These are phyloP conservation scores for Pocota personata DNA, from an alignment of 2,888 invertebrate species.

Conservation along the genomic window DNA sequence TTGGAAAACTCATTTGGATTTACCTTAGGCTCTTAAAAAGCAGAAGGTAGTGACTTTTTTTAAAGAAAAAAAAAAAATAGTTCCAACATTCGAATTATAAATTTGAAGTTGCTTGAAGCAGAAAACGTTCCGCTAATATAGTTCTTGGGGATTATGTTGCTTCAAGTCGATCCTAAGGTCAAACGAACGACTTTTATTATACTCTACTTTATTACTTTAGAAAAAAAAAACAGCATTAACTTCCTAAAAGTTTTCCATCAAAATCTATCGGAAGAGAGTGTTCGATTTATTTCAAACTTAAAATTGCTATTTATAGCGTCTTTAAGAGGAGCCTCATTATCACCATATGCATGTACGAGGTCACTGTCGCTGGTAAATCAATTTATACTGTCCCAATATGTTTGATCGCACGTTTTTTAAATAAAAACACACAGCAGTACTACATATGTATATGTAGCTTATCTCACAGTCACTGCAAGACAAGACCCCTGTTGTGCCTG, in stretches of 20 bases:
- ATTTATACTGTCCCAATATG: not conserved
- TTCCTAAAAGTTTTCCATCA: not conserved
- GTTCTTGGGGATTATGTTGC: not conserved
- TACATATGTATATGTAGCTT: not conserved
- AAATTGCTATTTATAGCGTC: not conserved
- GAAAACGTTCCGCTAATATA: not conserved
- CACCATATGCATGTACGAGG: not conserved
- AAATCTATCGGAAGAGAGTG: not conserved
- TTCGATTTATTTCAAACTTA: not conserved
- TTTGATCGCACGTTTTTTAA: constrained; percentile 1
- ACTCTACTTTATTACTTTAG: not conserved
- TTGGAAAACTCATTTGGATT: no score
- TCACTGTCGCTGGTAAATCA: constrained; percentile 1
- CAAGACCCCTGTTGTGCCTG: not conserved
- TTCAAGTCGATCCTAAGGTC: not conserved
- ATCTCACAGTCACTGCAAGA: not conserved
- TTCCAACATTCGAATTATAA: no score
- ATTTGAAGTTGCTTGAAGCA: no score
- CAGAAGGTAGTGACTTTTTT: no score
- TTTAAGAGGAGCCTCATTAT: not conserved
- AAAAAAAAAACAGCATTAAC: not conserved
- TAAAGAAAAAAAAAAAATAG: no score
- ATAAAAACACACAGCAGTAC: not conserved
- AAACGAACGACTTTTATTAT: not conserved
- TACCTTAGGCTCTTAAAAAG: no score